A percentile compares a stretch with the other conserved stretches of the same genome.
phyloP scores from a whole-genome alignment of 2,797 vertebrate species.

The Nannoperca obscura region DNA sequence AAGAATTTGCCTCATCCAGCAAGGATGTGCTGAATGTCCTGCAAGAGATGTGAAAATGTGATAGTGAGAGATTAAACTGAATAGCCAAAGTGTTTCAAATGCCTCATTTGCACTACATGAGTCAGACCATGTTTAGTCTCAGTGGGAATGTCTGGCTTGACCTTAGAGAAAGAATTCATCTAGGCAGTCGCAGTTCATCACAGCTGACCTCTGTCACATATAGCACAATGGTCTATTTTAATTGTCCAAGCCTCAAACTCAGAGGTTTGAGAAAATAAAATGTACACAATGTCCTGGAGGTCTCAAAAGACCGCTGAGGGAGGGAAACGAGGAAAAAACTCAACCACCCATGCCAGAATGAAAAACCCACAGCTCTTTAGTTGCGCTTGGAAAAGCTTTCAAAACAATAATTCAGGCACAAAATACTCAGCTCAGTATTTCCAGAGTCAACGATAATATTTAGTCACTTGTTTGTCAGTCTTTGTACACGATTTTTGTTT shows the following conservation, averaged over 20 bases:
- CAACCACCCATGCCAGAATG: constrained; percentile 21
- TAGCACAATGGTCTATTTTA: constrained; percentile 73
- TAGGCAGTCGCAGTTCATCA: constrained; percentile 65
- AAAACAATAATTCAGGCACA: constrained; percentile 2
- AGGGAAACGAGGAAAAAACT: constrained; percentile 37
- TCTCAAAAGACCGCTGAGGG: constrained; percentile 39
- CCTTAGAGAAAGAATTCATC: constrained; percentile 78
- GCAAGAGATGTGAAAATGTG: constrained; percentile 74
- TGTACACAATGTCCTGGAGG: constrained; percentile 49
- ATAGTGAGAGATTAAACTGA: constrained; percentile 77
- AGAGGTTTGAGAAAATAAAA: constrained; percentile 64
- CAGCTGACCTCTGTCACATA: constrained; percentile 69
- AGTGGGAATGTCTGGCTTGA: constrained; percentile 73
- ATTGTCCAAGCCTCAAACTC: constrained; percentile 66
- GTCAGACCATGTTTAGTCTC: constrained; percentile 77
- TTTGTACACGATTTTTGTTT: constrained; percentile 12
- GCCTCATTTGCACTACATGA: constrained; percentile 83
- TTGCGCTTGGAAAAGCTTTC: constrained; percentile 21
- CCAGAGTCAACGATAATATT: neutral
- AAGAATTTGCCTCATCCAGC: constrained; percentile 74
- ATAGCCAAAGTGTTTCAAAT: constrained; percentile 79
- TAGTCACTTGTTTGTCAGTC: neutral
- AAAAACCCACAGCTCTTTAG: constrained; percentile 25
- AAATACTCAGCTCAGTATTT: constrained; percentile 2
- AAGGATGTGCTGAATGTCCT: constrained; percentile 74